phyloP scores from a whole-genome alignment of 2,113 vertebrate species.

The Melospiza melodia region DNA sequence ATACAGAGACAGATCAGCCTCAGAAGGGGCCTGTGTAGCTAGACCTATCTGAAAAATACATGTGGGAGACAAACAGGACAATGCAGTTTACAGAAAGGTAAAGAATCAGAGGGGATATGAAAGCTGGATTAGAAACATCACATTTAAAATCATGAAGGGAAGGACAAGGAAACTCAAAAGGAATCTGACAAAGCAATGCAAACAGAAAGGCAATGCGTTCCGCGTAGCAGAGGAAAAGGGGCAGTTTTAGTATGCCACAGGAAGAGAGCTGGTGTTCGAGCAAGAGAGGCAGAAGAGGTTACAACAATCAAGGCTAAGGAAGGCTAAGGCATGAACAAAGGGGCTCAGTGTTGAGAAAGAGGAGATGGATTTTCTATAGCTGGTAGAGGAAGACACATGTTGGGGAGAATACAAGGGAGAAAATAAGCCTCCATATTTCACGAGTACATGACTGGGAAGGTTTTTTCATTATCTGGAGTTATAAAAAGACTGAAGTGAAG shows the following conservation, averaged over 20 bases:
- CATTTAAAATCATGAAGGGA: background rate
- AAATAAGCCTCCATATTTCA: background rate
- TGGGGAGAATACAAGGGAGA: background rate
- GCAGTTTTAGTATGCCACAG: background rate
- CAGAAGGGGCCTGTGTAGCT: background rate
- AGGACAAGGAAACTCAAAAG: background rate
- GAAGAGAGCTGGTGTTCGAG: background rate
- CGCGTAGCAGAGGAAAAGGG: background rate
- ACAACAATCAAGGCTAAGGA: background rate
- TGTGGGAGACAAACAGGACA: background rate
- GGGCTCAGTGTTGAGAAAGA: background rate
- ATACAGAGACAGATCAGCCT: background rate
- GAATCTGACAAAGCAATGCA: background rate
- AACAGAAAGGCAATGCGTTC: background rate
- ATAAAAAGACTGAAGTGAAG: background rate
- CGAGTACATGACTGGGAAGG: background rate
- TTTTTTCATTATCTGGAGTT: conserved; percentile 12
- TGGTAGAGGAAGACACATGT: background rate
- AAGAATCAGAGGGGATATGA: background rate
- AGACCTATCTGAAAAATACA: background rate
- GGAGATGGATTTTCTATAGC: background rate
- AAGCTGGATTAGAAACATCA: background rate
- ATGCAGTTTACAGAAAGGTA: background rate
- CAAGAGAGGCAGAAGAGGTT: background rate
- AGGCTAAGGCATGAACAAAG: background rate